These are phyloP conservation scores for Bibio marci DNA, from an alignment of 2,888 invertebrate species.

Conservation along the genomic window DNA sequence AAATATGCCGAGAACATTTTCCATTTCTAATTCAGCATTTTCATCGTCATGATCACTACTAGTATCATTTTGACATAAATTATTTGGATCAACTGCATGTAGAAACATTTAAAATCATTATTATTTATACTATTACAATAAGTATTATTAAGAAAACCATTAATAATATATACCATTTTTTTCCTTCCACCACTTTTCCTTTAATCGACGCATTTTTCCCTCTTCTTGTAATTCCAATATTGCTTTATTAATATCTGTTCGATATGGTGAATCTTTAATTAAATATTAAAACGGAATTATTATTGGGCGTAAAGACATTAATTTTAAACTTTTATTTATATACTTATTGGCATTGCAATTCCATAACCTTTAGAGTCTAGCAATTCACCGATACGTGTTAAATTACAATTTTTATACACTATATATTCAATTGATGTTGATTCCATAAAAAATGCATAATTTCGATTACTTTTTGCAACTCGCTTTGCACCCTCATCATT, in stretches of 20 bases:
- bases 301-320: neutral
- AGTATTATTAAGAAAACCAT: too few species aligned
- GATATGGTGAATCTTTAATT: constrained; percentile 50
- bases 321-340: constrained; percentile 23
- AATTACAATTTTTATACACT: constrained; percentile 66
- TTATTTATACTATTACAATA: too few species aligned
- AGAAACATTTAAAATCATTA: too few species aligned
- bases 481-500: constrained; percentile 79
- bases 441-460: constrained; percentile 93
- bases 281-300: neutral
- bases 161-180: too few species aligned
- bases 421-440: constrained; percentile 89
- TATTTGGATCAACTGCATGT: neutral
- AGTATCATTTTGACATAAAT: neutral
- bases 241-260: constrained; percentile 69
- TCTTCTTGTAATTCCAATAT: constrained; percentile 82
- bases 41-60: constrained; percentile 14
- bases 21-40: constrained; percentile 25
- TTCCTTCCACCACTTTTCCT: constrained; percentile 85
- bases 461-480: constrained; percentile 58
- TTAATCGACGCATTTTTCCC: constrained; percentile 61
- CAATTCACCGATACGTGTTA: constrained; percentile 65
- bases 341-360: constrained; percentile 81
- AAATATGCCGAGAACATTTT: constrained; percentile 83
- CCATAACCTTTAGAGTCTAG: constrained; percentile 88